Evolutionary conservation across 2,113 vertebrate genomes (phyloP).

Genomic region (Eurystomus gularis): DNA sequence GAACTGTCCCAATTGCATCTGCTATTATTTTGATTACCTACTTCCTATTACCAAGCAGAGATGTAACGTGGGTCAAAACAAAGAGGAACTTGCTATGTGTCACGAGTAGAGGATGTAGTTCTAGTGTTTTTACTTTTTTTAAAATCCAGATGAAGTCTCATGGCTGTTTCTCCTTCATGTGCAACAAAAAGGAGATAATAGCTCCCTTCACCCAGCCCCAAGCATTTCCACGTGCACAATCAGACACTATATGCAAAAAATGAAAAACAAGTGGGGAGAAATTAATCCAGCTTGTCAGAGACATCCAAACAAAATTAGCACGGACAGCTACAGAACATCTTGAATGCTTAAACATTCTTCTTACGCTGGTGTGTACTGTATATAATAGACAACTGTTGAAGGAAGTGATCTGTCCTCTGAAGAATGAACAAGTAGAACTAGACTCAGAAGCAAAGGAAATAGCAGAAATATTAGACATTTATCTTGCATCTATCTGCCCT

Average conservation of each 20-base stretch:
- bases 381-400: not conserved
- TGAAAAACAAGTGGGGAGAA: not conserved
- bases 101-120: not conserved
- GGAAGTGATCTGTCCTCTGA: not conserved
- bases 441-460: constrained; percentile 27
- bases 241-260: not conserved
- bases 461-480: constrained; percentile 5
- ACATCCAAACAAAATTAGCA: not conserved
- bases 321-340: not conserved
- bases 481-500: constrained; percentile 5
- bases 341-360: not conserved
- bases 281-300: not conserved
- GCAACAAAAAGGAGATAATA: not conserved
- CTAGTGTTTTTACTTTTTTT: not conserved
- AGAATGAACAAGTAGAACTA: not conserved
- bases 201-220: not conserved
- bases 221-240: not conserved
- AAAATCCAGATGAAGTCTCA: not conserved
- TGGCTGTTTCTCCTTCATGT: not conserved
- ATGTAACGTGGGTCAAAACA: not conserved
- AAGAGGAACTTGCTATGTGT: not conserved
- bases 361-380: not conserved
- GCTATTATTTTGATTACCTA: constrained; percentile 13
- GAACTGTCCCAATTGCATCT: not conserved
- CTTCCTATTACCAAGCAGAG: not conserved